Evolutionary conservation across 2,888 invertebrate genomes (phyloP), one percentile per base, ranked within the genome.

Genomic region (Drepanosiphum platanoidis): DNA sequence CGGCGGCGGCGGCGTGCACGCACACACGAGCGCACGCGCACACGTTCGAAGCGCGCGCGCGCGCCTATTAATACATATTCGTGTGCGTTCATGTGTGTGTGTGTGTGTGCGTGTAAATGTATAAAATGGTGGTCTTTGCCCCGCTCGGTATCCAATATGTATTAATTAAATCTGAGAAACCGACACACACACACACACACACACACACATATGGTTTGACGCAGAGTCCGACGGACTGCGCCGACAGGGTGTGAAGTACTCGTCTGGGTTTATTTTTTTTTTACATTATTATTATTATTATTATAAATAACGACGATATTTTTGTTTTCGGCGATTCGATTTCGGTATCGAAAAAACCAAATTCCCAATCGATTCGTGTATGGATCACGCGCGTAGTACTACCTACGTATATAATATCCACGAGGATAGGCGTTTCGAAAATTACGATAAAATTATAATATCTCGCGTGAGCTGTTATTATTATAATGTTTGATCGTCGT

Each of bases 61-160:
- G 46, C 18, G 46, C 42, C 79, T 79, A 79, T 79, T 68, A 78
- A 78, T 77, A 72, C 18, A 34, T 42, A 71, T 27, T 15, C 22
- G 8, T 52, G 22, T 22, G 52, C 52, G 52, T 52, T 52, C 52
- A 5, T 52, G 22, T 52, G 52, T 5, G n/a, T 11, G 30, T 30
- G 18, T 22, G 61, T 30, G 42, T 11, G 78, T 42, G 27, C n/a
- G 30, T 1, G 75, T 39, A n/a, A 30, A 66, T 15, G 74, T 27
- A 42, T 46, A 68, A n/a, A 52, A 79, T 27, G 68, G 34, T 79
- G 66, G 52, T 80, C 7, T 80, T 58, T 36, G 70, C 36, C 32
- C 68, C 34, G 13, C 27, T 27, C 64, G 30, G 42, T 13, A n/a
- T 34, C 52, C 52, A 4, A 42, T 36, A 30, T 34, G 11, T 72